A percentile compares a stretch with the other conserved stretches of the same genome.
Evolutionary conservation across 37 sponge, comb jelly and placozoan genomes (phyloP).

Genomic region (Diacarnus erythraeanus): DNA sequence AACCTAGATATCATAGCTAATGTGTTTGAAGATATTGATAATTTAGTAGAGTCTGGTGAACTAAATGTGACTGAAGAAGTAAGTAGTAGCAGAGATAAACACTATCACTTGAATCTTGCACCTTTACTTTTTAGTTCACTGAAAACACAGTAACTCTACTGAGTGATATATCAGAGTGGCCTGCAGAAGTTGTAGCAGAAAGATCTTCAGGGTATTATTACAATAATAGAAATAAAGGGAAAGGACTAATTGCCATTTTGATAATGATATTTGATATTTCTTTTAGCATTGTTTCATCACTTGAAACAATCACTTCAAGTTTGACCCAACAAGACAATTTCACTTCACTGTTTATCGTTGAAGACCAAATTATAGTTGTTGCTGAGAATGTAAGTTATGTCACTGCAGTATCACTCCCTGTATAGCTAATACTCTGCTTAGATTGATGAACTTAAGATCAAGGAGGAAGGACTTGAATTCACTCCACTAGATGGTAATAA

Average conservation of each 20-base stretch:
- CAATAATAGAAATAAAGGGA: neutral
- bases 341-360: neutral
- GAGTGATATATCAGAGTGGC: conserved; percentile 44
- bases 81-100: neutral
- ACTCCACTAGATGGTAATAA: neutral
- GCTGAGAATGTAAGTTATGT: conserved; percentile 34
- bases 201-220: conserved; percentile 22
- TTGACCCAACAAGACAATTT: conserved; percentile 19
- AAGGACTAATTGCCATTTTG: neutral
- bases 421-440: too few species aligned
- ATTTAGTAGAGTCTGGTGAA: neutral
- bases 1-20: conserved; percentile 18
- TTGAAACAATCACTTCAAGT: conserved; percentile 29
- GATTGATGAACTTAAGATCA: neutral
- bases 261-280: neutral
- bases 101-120: neutral
- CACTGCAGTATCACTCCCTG: too few species aligned
- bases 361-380: conserved; percentile 13
- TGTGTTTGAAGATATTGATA: neutral
- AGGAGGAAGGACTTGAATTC: neutral
- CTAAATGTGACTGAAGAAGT: conserved; percentile 22
- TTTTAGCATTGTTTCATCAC: conserved; percentile 35
- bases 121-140: conserved; percentile 13
- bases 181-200: conserved; percentile 11
- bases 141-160: conserved; percentile 26